Percentiles rank a stretch among this genome's conserved stretches.
Conservation (phyloP, 2,888 invertebrate species). For the Tachina fera region DNA sequence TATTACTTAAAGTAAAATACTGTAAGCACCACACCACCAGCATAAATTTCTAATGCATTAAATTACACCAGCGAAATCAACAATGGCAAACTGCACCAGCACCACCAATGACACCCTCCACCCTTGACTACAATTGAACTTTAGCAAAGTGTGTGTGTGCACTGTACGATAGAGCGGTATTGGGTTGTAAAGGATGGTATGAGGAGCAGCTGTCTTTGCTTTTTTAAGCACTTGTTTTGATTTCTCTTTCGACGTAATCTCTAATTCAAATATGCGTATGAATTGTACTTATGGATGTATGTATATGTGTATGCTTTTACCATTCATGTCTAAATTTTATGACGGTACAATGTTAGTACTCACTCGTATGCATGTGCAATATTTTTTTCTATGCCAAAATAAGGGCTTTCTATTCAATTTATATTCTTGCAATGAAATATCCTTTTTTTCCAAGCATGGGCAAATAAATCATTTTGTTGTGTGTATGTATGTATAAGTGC, state of each 20-base stretch:
- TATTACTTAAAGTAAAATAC: conserved; percentile 3
- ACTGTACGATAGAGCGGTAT: conserved; percentile 54
- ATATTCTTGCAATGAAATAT: conserved; percentile 58
- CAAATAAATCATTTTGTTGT: conserved; percentile 38
- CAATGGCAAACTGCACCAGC: conserved; percentile 22
- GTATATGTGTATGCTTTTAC: no score
- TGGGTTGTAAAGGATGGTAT: conserved; percentile 41
- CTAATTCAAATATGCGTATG: not conserved
- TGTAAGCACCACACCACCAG: conserved; percentile 56
- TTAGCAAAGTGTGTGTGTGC: conserved; percentile 39
- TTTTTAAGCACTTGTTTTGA: conserved; percentile 66
- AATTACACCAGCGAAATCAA: conserved; percentile 43
- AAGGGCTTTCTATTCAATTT: conserved; percentile 59
- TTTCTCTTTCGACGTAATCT: conserved; percentile 45
- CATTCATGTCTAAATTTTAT: conserved; percentile 21
- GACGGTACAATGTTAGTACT: conserved; percentile 46
- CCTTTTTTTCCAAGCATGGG: conserved; percentile 39
- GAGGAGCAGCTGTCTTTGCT: conserved; percentile 63
- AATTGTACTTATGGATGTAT: no score
- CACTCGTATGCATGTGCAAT: conserved; percentile 1
- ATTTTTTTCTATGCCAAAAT: conserved; percentile 48
- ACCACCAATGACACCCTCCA: conserved; percentile 58
- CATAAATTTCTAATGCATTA: conserved; percentile 64
- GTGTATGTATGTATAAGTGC: no score
- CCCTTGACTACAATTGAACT: conserved; percentile 4